Evolutionary conservation across 2,888 invertebrate genomes (phyloP).

Genomic region (Ditylenchus weischeri): DNA sequence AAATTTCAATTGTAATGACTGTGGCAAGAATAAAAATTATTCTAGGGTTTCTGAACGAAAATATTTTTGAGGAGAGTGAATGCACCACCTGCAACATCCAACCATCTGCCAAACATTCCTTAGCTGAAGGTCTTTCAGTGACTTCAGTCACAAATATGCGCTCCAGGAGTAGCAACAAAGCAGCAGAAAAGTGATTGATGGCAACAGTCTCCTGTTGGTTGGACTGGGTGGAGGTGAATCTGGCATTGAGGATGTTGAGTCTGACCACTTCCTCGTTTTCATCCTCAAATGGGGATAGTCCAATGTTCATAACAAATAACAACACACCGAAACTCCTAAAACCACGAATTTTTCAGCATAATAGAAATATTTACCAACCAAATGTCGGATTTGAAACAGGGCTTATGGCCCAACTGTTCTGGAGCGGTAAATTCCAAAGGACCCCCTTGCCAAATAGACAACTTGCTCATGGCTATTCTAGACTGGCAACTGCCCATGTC

Average conservation of each 20-base stretch:
- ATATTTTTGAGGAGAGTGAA: neutral
- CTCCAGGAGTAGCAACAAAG: constrained; percentile 16
- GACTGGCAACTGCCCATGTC: constrained; percentile 22
- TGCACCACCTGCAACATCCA: constrained; percentile 15
- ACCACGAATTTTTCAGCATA: neutral
- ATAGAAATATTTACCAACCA: constrained; percentile 10
- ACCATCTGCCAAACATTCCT: constrained; percentile 12
- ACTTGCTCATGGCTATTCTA: constrained; percentile 21
- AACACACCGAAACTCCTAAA: constrained; percentile 26
- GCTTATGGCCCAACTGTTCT: constrained; percentile 26
- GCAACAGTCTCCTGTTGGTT: neutral
- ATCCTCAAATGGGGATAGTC: constrained; percentile 24
- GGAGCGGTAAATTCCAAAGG: constrained; percentile 23
- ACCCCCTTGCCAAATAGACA: constrained; percentile 30
- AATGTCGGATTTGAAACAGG: constrained; percentile 26
- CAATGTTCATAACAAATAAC: constrained; percentile 25
- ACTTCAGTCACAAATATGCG: constrained; percentile 20
- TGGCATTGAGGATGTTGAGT: constrained; percentile 17
- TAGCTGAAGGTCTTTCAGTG: constrained; percentile 7
- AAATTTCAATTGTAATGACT: neutral
- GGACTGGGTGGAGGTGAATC: constrained; percentile 12
- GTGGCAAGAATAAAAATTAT: neutral
- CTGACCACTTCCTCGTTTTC: constrained; percentile 19
- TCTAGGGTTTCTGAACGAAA: no score
- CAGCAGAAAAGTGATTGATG: constrained; percentile 6